A percentile compares a stretch with the other conserved stretches of the same genome.
These are phyloP conservation scores for Volucella bombylans DNA, from an alignment of 2,888 invertebrate species.

Conservation along the genomic window DNA sequence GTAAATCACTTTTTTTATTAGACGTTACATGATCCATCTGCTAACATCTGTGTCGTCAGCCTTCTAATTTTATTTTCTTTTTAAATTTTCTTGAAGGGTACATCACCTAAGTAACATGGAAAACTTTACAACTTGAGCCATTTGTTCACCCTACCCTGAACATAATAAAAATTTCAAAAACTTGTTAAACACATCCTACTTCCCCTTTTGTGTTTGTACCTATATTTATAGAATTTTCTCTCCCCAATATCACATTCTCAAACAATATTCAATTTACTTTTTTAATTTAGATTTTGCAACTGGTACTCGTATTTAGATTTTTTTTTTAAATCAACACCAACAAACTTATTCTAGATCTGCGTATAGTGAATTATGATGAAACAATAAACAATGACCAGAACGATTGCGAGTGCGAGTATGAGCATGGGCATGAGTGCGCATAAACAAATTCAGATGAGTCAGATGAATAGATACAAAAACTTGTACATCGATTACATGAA, in stretches of 20 bases:
- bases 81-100: background rate
- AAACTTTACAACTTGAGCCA: slow-evolving; percentile 39
- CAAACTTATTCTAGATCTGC: slow-evolving; percentile 1
- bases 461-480: too few species aligned
- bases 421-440: background rate
- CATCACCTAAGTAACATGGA: background rate
- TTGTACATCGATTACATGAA: too few species aligned
- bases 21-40: background rate
- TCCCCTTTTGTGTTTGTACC: background rate
- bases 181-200: background rate
- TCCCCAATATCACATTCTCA: background rate
- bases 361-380: slow-evolving; percentile 32
- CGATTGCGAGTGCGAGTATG: too few species aligned
- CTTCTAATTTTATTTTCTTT: background rate
- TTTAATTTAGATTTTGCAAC: slow-evolving; percentile 61
- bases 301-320: background rate
- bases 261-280: slow-evolving; percentile 5
- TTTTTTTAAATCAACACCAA: slow-evolving; percentile 35
- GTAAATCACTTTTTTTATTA: background rate
- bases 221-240: slow-evolving; percentile 25
- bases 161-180: slow-evolving; percentile 6
- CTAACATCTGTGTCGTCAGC: slow-evolving; percentile 4
- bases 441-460: slow-evolving; percentile 46
- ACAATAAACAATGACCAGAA: slow-evolving; percentile 21
- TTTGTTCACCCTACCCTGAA: slow-evolving; percentile 38